Conservation (phyloP, 2,797 vertebrate species). For the Philypnodon macrostomus region DNA sequence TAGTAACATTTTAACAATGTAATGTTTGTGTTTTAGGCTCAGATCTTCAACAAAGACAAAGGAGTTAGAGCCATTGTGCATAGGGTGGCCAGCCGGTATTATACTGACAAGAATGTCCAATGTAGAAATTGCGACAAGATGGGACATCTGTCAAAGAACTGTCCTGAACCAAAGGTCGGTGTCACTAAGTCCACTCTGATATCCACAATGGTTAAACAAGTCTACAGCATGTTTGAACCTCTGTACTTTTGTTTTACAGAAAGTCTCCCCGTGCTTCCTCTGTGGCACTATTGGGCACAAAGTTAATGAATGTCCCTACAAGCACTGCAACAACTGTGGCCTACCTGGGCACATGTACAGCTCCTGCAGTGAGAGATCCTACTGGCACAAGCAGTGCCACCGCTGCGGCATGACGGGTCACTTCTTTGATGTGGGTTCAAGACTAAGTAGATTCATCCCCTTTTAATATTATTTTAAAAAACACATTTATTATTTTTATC, state of each 20-base stretch:
- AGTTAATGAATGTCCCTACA: conserved; percentile 76
- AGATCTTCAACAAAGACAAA: conserved; percentile 79
- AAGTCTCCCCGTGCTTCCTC: conserved; percentile 79
- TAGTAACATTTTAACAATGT: not conserved
- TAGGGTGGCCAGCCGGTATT: conserved; percentile 76
- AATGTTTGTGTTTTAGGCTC: conserved; percentile 73
- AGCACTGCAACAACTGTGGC: conserved; percentile 86
- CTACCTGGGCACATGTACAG: conserved; percentile 81
- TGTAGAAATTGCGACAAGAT: conserved; percentile 84
- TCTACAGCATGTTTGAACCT: conserved; percentile 2
- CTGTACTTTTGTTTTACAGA: conserved; percentile 66
- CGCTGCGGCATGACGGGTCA: conserved; percentile 90
- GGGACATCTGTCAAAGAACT: conserved; percentile 92
- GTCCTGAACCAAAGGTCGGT: conserved; percentile 82
- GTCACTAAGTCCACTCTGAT: not conserved
- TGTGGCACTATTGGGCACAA: conserved; percentile 83
- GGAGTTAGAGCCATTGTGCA: conserved; percentile 3
- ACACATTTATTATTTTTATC: too few species aligned
- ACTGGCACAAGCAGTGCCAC: conserved; percentile 84
- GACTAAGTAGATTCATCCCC: not conserved
- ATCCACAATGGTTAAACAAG: conserved; percentile 9
- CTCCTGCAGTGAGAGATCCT: conserved; percentile 82
- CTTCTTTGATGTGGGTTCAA: conserved; percentile 86
- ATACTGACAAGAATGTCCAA: conserved; percentile 78
- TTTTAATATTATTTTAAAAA: not conserved